Base-by-base conservation (phyloP, 2,888 invertebrate genomes). In the Molanna angustata region DNA sequence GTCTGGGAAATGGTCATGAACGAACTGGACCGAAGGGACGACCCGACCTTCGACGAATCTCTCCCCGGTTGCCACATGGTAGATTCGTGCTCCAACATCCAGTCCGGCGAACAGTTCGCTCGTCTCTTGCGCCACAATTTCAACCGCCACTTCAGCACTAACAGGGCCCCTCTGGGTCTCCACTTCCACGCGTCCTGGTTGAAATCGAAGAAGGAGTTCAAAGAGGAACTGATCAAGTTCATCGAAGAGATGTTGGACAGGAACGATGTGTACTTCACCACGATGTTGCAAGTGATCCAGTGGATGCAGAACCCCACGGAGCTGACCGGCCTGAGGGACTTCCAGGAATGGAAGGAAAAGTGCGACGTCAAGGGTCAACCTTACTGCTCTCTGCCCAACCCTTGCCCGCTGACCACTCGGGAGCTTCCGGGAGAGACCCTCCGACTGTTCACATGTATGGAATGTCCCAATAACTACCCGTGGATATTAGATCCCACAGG, bases 1-100 rank as follows among this genome's bases (percentile, higher is more conserved):
- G 91, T 94, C 35, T 94, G 94, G 94, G 94, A 94, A 74, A 94
- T 94, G 85, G 94, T 94, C 46, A 92, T 94, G 91, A 94, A 94
- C 68, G 94, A 94, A 69, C 74, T 94, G 62, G 94, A 94, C 73
- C 84, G 94, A 70, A 84, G 94, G 71, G 94, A 94, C 69, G 94
- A 94, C 66, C 94, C 94, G 3, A 90, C 90, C 3, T 94, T 94
- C 69, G 94, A 94, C 66, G 94, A 94, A 71, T 90, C 90, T 3
- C 79, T 94, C 52, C 93, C 94, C 31, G 92, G 94, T 82, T 94
- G 94, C 72, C 93, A 94, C 72, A 92, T 94, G 80, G 93, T 94
- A 0, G 94, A 94, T 69, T 93, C 93, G 20, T 94, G 94, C 73
- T 92, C 93, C 20, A 94, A 94, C 76, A 87, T 94, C 62, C 91